Percentiles rank a stretch among this genome's conserved stretches.
Evolutionary conservation across 2,113 vertebrate genomes (phyloP).

Genomic region (Myxocyprinus asiaticus): DNA sequence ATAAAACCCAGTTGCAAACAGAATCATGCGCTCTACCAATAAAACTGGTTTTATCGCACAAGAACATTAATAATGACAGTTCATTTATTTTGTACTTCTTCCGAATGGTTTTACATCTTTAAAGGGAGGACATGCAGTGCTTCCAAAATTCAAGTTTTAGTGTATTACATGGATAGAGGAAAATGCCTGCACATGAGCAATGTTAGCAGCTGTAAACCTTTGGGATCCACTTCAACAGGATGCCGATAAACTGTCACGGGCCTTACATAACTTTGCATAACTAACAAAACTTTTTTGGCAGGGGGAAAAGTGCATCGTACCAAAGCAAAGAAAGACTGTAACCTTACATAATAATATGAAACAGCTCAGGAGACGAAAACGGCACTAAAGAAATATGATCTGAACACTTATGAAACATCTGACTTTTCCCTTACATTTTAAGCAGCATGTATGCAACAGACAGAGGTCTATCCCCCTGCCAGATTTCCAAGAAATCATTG

Average conservation of each 20-base stretch:
- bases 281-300: conserved; percentile 45
- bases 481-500: conserved; percentile 17
- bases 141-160: conserved; percentile 39
- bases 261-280: conserved; percentile 50
- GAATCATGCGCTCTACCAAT: not conserved
- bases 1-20: conserved; percentile 27
- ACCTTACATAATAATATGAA: conserved; percentile 54
- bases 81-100: conserved; percentile 6
- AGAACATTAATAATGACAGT: conserved; percentile 25
- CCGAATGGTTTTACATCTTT: conserved; percentile 22
- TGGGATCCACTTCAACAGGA: conserved; percentile 34
- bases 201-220: conserved; percentile 14
- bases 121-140: not conserved
- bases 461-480: not conserved
- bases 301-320: conserved; percentile 7
- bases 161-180: conserved; percentile 31
- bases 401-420: conserved; percentile 5
- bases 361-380: not conserved
- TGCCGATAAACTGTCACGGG: conserved; percentile 8
- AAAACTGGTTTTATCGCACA: conserved; percentile 14
- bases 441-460: not conserved
- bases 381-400: not conserved
- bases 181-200: conserved; percentile 14
- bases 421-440: conserved; percentile 23
- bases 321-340: conserved; percentile 34